These are phyloP conservation scores for Asbolus verrucosus DNA, from an alignment of 1,140 invertebrate species.

Conservation along the genomic window DNA sequence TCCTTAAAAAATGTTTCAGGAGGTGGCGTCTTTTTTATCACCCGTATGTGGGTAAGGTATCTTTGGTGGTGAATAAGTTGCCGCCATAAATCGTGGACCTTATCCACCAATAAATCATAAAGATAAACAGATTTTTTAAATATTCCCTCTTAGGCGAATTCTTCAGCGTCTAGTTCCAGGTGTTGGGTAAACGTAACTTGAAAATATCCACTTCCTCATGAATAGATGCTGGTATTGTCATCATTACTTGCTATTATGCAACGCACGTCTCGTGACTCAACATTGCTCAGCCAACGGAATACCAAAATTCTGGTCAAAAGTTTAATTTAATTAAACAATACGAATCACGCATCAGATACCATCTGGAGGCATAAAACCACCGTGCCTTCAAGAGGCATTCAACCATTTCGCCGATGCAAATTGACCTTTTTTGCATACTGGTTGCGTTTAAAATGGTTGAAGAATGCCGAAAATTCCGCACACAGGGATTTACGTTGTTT, in stretches of 20 bases:
- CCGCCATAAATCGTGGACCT: constrained; percentile 4
- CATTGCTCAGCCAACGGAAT: constrained; percentile 1
- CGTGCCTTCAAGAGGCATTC: constrained; percentile 2
- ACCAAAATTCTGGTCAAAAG: neutral
- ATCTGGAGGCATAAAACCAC: constrained; percentile 22
- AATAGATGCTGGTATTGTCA: neutral
- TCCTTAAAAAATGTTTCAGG: no score
- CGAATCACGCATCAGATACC: constrained; percentile 21
- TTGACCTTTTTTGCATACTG: constrained; percentile 34
- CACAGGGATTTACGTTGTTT: neutral
- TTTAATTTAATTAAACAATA: constrained; percentile 31
- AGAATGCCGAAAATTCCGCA: constrained; percentile 14
- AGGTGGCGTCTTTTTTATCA: neutral
- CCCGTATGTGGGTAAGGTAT: no score
- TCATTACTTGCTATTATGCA: neutral
- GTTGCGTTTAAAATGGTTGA: constrained; percentile 16
- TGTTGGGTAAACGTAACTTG: no score
- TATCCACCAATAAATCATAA: neutral
- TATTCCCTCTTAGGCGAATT: constrained; percentile 2
- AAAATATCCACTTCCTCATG: no score
- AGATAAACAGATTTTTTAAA: constrained; percentile 7
- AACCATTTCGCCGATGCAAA: constrained; percentile 27
- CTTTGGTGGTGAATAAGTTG: neutral
- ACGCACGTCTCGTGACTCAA: constrained; percentile 12
- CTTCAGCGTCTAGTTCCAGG: neutral